phyloP scores from a whole-genome alignment of 1,140 invertebrate species.

The Argopecten irradians region DNA sequence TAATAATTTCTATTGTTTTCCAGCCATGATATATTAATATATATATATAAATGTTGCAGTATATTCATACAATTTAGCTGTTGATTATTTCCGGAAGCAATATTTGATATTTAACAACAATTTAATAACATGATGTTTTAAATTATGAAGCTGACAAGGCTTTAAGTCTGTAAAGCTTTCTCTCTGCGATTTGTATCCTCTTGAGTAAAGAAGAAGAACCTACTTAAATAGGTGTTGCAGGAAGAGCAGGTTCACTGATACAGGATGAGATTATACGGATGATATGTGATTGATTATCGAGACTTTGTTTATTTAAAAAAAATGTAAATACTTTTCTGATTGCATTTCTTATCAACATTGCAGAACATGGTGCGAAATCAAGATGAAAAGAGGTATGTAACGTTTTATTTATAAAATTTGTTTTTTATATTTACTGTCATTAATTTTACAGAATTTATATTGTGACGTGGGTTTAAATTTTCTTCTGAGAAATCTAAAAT shows the following conservation, averaged over 20 bases:
- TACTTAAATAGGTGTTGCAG: background rate
- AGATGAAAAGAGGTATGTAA: constrained; percentile 57
- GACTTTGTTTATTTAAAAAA: background rate
- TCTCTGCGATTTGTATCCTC: background rate
- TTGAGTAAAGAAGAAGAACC: background rate
- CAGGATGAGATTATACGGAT: background rate
- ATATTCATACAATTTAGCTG: background rate
- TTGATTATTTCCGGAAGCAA: no score
- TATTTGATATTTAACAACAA: background rate
- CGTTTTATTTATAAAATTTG: background rate
- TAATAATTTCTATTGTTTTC: background rate
- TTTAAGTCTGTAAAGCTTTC: background rate
- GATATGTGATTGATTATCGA: background rate
- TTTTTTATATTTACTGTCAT: background rate
- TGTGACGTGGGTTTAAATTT: background rate
- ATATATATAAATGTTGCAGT: background rate
- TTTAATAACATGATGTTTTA: background rate
- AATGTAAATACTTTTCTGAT: background rate
- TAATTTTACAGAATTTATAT: background rate
- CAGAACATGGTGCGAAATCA: constrained; percentile 60
- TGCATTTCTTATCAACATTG: constrained; percentile 39
- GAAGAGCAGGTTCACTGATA: background rate
- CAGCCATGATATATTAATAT: no score
- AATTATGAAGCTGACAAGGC: background rate
- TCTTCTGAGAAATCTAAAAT: background rate